A percentile compares a stretch with the other conserved stretches of the same genome.
Evolutionary conservation across 2,113 vertebrate species (phyloP).

Genomic region (Parus major): DNA sequence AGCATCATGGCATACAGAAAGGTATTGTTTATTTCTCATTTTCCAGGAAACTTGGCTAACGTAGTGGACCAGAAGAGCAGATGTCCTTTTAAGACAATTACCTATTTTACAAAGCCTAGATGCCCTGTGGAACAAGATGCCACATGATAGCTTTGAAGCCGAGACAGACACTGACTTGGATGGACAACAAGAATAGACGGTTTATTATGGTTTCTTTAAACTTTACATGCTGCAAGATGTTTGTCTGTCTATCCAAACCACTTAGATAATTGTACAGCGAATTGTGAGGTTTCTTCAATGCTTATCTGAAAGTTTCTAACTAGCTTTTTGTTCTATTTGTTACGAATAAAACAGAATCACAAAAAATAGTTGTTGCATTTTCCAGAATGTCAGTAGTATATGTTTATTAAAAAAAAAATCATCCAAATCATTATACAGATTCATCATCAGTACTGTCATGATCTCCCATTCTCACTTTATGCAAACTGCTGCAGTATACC

Average conservation of each 20-base stretch:
- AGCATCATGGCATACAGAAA: background rate
- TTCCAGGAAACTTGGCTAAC: background rate
- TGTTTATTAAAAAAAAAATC: background rate
- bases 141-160: background rate
- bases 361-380: background rate
- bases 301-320: background rate
- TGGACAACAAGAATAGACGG: background rate
- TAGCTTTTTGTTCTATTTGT: background rate
- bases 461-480: background rate
- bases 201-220: background rate
- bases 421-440: background rate
- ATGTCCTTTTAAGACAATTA: background rate
- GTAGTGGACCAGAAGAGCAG: background rate
- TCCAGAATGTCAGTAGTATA: background rate
- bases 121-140: background rate
- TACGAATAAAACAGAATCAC: background rate
- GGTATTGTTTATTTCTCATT: background rate
- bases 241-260: background rate
- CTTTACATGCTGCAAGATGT: background rate
- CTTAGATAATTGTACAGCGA: background rate
- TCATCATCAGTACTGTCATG: background rate
- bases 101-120: background rate
- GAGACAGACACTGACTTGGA: rapidly evolving
- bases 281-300: background rate
- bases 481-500: background rate